These are phyloP conservation scores for Hypomecis punctinalis DNA, from an alignment of 2,888 invertebrate genomes.

Conservation along the genomic window DNA sequence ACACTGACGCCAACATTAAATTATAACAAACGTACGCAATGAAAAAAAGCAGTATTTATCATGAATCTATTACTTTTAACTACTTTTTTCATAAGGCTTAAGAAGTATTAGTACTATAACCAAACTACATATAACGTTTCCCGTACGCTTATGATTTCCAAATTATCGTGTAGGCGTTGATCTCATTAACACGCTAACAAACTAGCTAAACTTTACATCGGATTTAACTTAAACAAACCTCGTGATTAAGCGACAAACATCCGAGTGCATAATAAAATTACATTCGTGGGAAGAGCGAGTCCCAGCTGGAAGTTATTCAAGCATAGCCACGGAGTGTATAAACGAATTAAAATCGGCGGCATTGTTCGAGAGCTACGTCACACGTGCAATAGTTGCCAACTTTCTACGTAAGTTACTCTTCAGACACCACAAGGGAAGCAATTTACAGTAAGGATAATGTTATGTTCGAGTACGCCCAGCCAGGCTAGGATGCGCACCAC, in stretches of 20 bases:
- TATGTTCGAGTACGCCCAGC: background rate
- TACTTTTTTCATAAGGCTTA: too few relatives aligned
- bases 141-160: too few relatives aligned
- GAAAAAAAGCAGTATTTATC: too few relatives aligned
- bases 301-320: conserved; percentile 43
- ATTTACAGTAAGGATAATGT: conserved; percentile 21
- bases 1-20: too few relatives aligned
- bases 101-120: too few relatives aligned
- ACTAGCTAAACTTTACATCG: conserved; percentile 10
- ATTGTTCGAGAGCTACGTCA: conserved; percentile 54
- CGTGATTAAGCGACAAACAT: conserved; percentile 39
- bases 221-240: conserved; percentile 17
- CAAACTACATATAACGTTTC: too few relatives aligned
- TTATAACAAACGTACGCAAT: too few relatives aligned
- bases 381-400: conserved; percentile 60
- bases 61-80: too few relatives aligned
- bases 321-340: conserved; percentile 44
- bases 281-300: conserved; percentile 22
- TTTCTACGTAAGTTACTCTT: conserved; percentile 56
- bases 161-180: background rate
- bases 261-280: conserved; percentile 34
- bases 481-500: too few relatives aligned
- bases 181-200: conserved; percentile 11
- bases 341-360: conserved; percentile 58
- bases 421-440: conserved; percentile 35